Conservation (phyloP, 2,113 vertebrate species). For the Grammomys dolichurus region DNA sequence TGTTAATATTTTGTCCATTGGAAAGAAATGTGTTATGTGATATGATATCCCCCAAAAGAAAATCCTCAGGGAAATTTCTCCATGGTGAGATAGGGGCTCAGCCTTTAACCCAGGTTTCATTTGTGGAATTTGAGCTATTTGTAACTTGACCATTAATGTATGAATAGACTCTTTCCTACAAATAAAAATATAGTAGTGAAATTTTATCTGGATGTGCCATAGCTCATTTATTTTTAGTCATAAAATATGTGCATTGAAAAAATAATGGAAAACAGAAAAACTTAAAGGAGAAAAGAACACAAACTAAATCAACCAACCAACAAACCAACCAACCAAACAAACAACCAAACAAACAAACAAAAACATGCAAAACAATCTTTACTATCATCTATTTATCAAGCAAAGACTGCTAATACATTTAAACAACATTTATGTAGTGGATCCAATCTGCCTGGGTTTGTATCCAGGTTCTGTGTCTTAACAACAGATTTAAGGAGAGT, state of each 20-base stretch:
- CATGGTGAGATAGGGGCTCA: neutral
- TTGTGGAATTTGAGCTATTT: neutral
- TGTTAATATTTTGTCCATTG: neutral
- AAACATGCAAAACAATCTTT: neutral
- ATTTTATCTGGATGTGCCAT: neutral
- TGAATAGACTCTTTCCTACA: neutral
- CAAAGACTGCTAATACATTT: neutral
- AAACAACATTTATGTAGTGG: neutral
- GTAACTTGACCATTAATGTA: neutral
- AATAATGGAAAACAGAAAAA: neutral
- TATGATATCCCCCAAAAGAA: neutral
- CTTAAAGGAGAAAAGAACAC: neutral
- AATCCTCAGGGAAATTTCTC: neutral
- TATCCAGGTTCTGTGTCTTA: neutral
- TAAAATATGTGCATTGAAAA: neutral
- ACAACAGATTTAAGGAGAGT: neutral
- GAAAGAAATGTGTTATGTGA: neutral
- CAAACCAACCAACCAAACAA: no score
- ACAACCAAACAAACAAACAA: neutral
- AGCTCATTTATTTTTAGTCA: neutral
- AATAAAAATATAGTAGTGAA: neutral
- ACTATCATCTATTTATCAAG: neutral
- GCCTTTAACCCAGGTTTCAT: neutral
- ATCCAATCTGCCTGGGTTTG: neutral
- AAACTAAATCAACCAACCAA: neutral